Base-by-base conservation (phyloP, 2,113 vertebrate genomes). In the Lampris megalopsis region DNA sequence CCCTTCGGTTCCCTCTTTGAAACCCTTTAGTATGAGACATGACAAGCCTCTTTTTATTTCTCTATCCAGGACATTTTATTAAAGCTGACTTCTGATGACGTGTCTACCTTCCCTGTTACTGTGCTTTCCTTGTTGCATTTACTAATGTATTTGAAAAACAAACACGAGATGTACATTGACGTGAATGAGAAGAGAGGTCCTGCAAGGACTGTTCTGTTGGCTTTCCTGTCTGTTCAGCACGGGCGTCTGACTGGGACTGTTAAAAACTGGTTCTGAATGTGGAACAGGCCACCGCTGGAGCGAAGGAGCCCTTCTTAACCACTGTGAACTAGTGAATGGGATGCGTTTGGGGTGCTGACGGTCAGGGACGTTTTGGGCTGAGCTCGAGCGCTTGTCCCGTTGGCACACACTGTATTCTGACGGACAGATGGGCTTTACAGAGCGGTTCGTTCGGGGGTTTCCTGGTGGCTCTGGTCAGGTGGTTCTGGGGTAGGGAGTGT, bases 101-200 rank as follows among this genome's bases (percentile, higher is more conserved):
- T 70, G 88, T 93, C 86, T 91, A 70, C 88, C 91, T 93, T 89
- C 88, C 35, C 84, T 91, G 92, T 93, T 92, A 80, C 91, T 75
- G 91, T 93, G 89, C 92, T 91, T 91, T 88, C 90, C 89, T 89
- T 92, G 92, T 94, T 81, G 87, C 93, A 93, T 94, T 92, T 84
- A 84, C 52, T 83, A 90, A 77, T 82, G 75, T 91, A 77, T 90
- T 86, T 90, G 77, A 87, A 85, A 71, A 90, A 71, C 76, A 88
- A 86, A 80, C 63, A 71, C 71, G 63, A 83, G 73, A 71, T 70
- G 73, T 73, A 68, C 63, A 69, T 49, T 64, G 56, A 75, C 41
- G 7, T 86, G 83, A 85, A 68, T 74, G 74, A 74, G 71, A 81
- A 77, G 84, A 79, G 7, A 35, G 43, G 38, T 48, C 37, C 47